A percentile compares a stretch with the other conserved stretches of the same genome.
phyloP scores from a whole-genome alignment of 2,797 vertebrate species.

The Hydrocynus forskahlii region DNA sequence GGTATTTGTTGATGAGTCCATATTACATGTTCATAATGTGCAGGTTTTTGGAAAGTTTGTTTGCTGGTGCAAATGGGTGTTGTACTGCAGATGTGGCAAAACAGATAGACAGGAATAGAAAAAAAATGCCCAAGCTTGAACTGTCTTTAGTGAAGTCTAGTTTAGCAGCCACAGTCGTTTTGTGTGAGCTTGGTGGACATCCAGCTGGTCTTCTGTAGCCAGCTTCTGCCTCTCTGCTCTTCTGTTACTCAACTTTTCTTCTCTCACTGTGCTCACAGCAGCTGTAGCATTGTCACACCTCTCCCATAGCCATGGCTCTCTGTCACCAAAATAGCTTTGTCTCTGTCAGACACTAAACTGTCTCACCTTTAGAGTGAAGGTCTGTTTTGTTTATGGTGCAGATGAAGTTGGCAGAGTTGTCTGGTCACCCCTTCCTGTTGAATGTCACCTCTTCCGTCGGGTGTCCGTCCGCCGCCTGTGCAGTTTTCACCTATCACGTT shows the following conservation, averaged over 20 bases:
- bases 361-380: slow-evolving; percentile 21
- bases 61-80: background rate
- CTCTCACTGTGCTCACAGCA: slow-evolving; percentile 18
- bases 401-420: slow-evolving; percentile 11
- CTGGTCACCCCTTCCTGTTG: slow-evolving; percentile 8
- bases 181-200: slow-evolving; percentile 9
- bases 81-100: slow-evolving; percentile 16
- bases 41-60: background rate
- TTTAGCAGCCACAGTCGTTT: slow-evolving; percentile 20
- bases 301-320: slow-evolving; percentile 10
- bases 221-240: slow-evolving; percentile 37
- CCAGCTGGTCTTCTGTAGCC: slow-evolving; percentile 15
- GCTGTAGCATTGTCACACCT: slow-evolving; percentile 38
- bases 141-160: slow-evolving; percentile 21
- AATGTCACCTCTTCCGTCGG: slow-evolving; percentile 12
- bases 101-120: background rate
- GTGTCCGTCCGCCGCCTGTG: background rate
- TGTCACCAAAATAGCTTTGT: slow-evolving; percentile 26
- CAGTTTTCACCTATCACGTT: slow-evolving; percentile 11
- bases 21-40: background rate
- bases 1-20: background rate
- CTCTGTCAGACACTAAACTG: slow-evolving; percentile 37
- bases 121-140: slow-evolving; percentile 11
- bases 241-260: slow-evolving; percentile 42
- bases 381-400: slow-evolving; percentile 3